Conservation (phyloP, 2,888 invertebrate species). For the Acleris cristana region DNA sequence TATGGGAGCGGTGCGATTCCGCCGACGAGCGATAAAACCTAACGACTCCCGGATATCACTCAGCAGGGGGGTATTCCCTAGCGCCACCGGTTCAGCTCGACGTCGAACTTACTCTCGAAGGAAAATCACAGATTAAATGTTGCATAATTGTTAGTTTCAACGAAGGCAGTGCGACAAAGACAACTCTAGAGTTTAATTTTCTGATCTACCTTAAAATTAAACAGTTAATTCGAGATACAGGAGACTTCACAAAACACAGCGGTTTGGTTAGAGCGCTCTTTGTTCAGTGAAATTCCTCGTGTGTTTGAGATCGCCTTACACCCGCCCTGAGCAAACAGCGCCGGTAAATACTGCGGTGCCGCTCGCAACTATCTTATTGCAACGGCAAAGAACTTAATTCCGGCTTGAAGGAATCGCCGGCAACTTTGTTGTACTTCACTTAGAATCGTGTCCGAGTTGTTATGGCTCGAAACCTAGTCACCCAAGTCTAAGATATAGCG, state of each 20-base stretch:
- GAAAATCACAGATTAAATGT: too few relatives aligned
- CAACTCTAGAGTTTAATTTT: too few relatives aligned
- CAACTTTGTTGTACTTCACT: conserved; percentile 56
- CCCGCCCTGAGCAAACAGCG: conserved; percentile 57
- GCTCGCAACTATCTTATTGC: conserved; percentile 38
- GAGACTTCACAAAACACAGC: conserved; percentile 2
- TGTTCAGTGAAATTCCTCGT: conserved; percentile 52
- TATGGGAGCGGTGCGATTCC: conserved; percentile 17
- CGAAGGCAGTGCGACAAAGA: too few relatives aligned
- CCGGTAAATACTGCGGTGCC: conserved; percentile 54
- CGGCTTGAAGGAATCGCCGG: conserved; percentile 19
- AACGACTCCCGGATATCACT: conserved; percentile 24
- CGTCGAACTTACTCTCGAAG: too few relatives aligned
- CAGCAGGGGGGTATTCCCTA: too few relatives aligned
- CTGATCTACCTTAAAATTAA: too few relatives aligned
- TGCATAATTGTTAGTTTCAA: too few relatives aligned
- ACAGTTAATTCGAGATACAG: background rate
- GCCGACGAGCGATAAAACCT: conserved; percentile 16
- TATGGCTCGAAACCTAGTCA: conserved; percentile 53
- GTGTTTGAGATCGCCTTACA: conserved; percentile 50
- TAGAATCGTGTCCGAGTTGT: conserved; percentile 66
- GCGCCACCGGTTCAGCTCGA: too few relatives aligned
- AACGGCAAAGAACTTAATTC: conserved; percentile 41
- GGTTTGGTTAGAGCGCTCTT: conserved; percentile 44
- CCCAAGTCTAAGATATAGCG: too few relatives aligned